A percentile compares a stretch with the other conserved stretches of the same genome.
Evolutionary conservation across 1,140 invertebrate genomes (phyloP).

Genomic region (Babylonia areolata): DNA sequence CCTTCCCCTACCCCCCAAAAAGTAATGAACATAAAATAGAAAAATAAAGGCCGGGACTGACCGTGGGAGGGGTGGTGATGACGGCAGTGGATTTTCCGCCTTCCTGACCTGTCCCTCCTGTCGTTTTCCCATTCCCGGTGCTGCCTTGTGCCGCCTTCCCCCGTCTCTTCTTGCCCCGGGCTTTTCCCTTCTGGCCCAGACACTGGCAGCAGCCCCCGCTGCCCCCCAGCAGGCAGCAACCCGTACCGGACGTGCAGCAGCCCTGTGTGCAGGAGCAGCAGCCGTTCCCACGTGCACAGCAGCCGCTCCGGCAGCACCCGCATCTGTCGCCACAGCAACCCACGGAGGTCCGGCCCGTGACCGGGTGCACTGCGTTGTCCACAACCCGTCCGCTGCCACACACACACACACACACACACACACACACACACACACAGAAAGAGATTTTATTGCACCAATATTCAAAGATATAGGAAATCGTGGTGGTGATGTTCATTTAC

Average conservation of each 20-base stretch:
- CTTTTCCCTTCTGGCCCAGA: not conserved
- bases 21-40: too few relatives aligned
- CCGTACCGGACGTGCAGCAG: not conserved
- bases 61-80: not conserved
- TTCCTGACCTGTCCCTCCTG: not conserved
- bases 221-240: not conserved
- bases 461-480: too few relatives aligned
- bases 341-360: not conserved
- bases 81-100: not conserved
- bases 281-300: not conserved
- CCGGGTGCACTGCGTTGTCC: not conserved
- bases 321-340: not conserved
- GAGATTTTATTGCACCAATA: too few relatives aligned
- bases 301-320: not conserved
- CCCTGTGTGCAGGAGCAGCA: not conserved
- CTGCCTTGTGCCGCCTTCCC: not conserved
- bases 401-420: too few relatives aligned
- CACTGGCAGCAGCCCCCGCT: not conserved
- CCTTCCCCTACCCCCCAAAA: not conserved
- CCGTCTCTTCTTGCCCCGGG: not conserved
- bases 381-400: not conserved
- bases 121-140: not conserved
- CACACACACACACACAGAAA: too few relatives aligned
- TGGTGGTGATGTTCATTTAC: too few relatives aligned
- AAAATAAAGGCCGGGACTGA: too few relatives aligned